Conservation (phyloP, 2,113 vertebrate genomes). For the Atherinomorus stipes region DNA sequence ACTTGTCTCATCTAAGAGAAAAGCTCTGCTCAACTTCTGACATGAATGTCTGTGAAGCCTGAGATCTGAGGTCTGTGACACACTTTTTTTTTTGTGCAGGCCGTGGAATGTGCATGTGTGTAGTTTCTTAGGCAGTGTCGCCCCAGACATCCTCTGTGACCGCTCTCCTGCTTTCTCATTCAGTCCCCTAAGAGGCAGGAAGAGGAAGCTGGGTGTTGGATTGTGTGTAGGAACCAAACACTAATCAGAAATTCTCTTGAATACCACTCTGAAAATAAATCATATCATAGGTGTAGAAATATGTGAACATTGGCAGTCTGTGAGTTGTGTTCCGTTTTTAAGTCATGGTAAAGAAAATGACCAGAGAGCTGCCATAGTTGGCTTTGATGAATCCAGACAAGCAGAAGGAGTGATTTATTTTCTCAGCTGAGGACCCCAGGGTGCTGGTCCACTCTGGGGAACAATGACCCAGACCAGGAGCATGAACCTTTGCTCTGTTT, state of each 20-base stretch:
- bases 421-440: conserved; percentile 71
- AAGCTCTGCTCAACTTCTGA: not conserved
- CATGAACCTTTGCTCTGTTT: conserved; percentile 32
- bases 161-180: conserved; percentile 35
- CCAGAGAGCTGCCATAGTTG: not conserved
- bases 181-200: conserved; percentile 59
- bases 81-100: not conserved
- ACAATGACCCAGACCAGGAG: conserved; percentile 38
- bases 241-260: conserved; percentile 38
- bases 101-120: conserved; percentile 16
- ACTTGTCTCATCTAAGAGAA: conserved; percentile 2
- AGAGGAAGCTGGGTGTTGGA: conserved; percentile 66
- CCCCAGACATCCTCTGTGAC: conserved; percentile 60
- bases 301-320: conserved; percentile 9
- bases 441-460: conserved; percentile 25
- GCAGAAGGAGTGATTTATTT: conserved; percentile 66
- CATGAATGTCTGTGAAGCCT: not conserved
- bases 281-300: conserved; percentile 8
- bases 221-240: conserved; percentile 56
- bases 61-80: conserved; percentile 20
- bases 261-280: conserved; percentile 38
- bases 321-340: not conserved
- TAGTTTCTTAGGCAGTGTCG: conserved; percentile 24
- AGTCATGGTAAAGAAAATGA: conserved; percentile 24
- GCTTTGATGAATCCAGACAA: conserved; percentile 32